A percentile compares a stretch with the other conserved stretches of the same genome.
phyloP scores from a whole-genome alignment of 1,140 invertebrate species.

The Phenacoccus solenopsis region DNA sequence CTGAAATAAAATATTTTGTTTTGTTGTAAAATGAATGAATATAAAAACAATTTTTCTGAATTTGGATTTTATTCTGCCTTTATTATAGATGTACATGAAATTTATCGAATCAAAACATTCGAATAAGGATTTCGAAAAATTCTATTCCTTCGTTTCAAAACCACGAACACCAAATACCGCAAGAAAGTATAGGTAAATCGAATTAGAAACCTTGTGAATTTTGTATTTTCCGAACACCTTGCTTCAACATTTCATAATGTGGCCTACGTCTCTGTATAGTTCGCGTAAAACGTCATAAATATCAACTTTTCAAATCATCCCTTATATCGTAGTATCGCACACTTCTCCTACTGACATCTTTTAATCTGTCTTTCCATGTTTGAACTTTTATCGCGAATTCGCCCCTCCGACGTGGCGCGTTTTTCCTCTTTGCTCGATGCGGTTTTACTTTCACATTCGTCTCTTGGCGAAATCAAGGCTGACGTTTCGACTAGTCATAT shows the following conservation, averaged over 20 bases:
- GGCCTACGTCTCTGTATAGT: neutral
- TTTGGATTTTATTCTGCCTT: too few species aligned
- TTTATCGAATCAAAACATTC: too few species aligned
- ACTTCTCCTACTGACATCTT: conserved; percentile 4
- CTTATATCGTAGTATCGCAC: neutral
- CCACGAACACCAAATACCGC: too few species aligned
- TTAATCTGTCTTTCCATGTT: conserved; percentile 9
- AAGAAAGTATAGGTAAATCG: too few species aligned
- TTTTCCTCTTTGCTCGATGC: neutral
- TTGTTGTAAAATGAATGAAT: too few species aligned
- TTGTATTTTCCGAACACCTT: neutral
- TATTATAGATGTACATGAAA: too few species aligned
- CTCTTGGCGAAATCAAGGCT: conserved; percentile 3
- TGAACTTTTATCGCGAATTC: conserved; percentile 9
- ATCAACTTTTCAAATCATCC: conserved; percentile 6
- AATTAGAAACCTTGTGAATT: too few species aligned
- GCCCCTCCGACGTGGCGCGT: neutral
- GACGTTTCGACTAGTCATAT: conserved; percentile 5
- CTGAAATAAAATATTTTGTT: too few species aligned
- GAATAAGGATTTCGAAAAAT: too few species aligned
- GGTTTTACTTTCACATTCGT: conserved; percentile 15
- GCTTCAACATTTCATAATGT: neutral
- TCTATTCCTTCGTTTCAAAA: too few species aligned
- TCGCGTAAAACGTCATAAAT: neutral
- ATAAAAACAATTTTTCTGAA: too few species aligned